These are phyloP conservation scores for Chaetura pelagica DNA, from an alignment of 2,113 vertebrate genomes.

Conservation along the genomic window DNA sequence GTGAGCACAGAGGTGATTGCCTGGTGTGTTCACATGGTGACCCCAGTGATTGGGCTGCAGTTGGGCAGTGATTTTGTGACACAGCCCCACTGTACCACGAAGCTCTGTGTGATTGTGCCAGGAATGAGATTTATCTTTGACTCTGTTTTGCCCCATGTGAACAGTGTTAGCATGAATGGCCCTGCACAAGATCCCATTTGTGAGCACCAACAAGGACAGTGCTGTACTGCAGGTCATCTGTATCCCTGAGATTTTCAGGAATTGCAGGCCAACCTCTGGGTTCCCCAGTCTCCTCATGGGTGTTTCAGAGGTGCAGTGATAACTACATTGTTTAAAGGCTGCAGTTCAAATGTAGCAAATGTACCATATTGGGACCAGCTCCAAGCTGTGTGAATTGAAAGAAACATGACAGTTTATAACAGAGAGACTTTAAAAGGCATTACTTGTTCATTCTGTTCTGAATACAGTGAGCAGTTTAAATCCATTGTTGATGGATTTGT, in stretches of 20 bases:
- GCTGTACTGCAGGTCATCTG: not conserved
- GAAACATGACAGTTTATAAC: not conserved
- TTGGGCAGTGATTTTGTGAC: not conserved
- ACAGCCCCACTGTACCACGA: not conserved
- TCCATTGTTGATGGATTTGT: not conserved
- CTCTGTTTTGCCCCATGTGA: not conserved
- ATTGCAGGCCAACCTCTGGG: not conserved
- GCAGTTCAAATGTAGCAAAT: not conserved
- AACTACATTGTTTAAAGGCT: not conserved
- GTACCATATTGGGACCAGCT: not conserved
- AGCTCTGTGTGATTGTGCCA: not conserved
- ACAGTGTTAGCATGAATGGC: not conserved
- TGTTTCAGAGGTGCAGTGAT: not conserved
- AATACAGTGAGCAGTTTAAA: not conserved
- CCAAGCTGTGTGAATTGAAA: not conserved
- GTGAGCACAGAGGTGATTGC: not conserved
- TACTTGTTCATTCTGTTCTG: not conserved
- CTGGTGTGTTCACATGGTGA: not conserved
- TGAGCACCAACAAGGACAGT: not conserved
- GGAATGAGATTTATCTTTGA: not conserved
- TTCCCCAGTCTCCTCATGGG: rapidly evolving
- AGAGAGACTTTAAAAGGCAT: not conserved
- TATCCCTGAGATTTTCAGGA: not conserved
- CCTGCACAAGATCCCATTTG: not conserved
- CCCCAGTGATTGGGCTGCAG: not conserved